Base-by-base conservation (phyloP, 2,888 invertebrate genomes). In the Stramonita haemastoma region DNA sequence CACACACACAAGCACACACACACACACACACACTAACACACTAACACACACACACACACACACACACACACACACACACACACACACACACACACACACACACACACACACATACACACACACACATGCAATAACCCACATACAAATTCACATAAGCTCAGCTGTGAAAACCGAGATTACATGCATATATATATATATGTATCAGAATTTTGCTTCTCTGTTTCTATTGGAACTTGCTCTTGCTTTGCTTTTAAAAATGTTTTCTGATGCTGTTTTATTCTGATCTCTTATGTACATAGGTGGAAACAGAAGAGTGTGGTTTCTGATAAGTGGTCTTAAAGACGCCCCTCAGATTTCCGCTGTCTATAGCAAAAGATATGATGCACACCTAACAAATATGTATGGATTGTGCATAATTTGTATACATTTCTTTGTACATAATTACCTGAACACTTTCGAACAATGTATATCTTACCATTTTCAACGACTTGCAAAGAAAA, bases 381-480 rank as follows among this genome's bases (percentile, higher is more conserved):
- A 83, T 83, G 81, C 81, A 83, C 81, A 29, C 81, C 26, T 46
- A 19, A 26, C 46, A 83, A 79, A 32, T 32, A 79, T 32, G 77
- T 79, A 32, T 32, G 46, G 46, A 17, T 66, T 66, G 17, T 66
- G 66, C 46, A 11, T 73, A 22, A 83, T 29, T 6, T 83, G 81
- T 79, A 34, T 83, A 36, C 26, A 83, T 46, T 46, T 83, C 29
- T 36, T 22, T 83, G 46, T 46, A 83, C 29, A 83, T 46, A 83
- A 83, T 22, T 83, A 83, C 81, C 81, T 83, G 81, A 83, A 83
- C 46, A 83, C 81, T 83, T 83, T 83, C 81, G 29, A 83, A 22
- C 81, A 29, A 11, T 83, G 81, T 83, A 46, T 83, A 46, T 46
- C 29, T 83, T 83, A 46, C 36, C 81, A 83, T 36, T 29, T 29